A percentile compares a stretch with the other conserved stretches of the same genome.
Conservation (phyloP, 2,888 invertebrate genomes). For the Tanypteryx hageni region DNA sequence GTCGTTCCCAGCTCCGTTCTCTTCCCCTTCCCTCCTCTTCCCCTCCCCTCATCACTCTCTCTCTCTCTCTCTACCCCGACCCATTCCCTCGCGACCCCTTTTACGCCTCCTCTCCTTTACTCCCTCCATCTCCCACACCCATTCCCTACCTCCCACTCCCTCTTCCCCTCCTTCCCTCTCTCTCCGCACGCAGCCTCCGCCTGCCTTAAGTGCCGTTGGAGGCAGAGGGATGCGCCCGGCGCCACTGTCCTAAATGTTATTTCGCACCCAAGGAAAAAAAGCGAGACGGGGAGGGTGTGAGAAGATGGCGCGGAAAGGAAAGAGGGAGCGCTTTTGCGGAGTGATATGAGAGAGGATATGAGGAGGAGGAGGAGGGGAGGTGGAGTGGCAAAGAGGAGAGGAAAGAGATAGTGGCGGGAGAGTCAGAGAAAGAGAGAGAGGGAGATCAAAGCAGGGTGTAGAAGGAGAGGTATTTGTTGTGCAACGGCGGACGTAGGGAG, state of each 20-base stretch:
- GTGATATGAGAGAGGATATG: slow-evolving; percentile 8
- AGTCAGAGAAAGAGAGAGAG: not conserved
- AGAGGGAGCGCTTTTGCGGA: not conserved
- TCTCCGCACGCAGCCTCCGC: not conserved
- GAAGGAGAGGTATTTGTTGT: slow-evolving; percentile 17
- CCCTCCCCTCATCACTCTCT: not conserved
- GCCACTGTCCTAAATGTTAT: slow-evolving; percentile 31
- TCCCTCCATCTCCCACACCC: not conserved
- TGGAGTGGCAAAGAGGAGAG: not conserved
- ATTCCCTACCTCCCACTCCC: not conserved
- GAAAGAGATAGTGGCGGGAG: not conserved
- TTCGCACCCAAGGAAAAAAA: not conserved
- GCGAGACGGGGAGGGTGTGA: not conserved
- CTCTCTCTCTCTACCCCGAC: not conserved
- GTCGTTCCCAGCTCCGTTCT: slow-evolving; percentile 48
- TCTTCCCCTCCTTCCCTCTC: not conserved
- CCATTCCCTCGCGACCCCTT: not conserved
- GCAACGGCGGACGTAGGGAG: not conserved
- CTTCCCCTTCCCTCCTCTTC: not conserved
- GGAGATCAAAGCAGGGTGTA: not conserved
- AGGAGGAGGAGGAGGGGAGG: not conserved
- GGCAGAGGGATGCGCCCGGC: slow-evolving; percentile 15
- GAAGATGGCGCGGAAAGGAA: not conserved
- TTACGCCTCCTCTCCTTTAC: not conserved
- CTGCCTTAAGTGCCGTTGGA: slow-evolving; percentile 19